Evolutionary conservation across 1,140 invertebrate genomes (phyloP), one percentile per base, ranked within the genome.

Genomic region (Brachystomella parvula): DNA sequence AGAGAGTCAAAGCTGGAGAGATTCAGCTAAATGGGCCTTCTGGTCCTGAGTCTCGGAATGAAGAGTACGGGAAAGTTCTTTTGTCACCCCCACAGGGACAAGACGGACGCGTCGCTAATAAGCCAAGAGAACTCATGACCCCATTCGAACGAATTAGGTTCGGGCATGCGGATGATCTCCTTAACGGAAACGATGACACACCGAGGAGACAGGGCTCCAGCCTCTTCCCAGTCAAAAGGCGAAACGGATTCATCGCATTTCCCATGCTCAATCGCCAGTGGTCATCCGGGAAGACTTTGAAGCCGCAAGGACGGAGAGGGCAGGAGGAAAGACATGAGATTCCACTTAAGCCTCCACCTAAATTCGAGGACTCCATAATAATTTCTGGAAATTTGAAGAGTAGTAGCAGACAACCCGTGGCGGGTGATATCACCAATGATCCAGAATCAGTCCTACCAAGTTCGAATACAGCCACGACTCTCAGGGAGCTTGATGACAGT

Each of bases 21-120:
- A 2, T 39, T 39, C 35, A 19, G 24, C 49, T 12, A 26, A 17
- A 6, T 6, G 15, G 24, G 24, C 3, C 49, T 53, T 12, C 12
- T 15, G 24, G 3, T 21, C 60, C 31, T 19, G 19, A 68, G 81
- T 83, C 64, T 81, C 82, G 82, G 1, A 65, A 75, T 31, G 65
- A 73, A 73, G 78, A 76, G 71, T 74, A 60, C 29, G 73, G 73
- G 24, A 69, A 66, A 21, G 31, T 74, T 1, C 28, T 74, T 9
- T 47, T 71, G 3, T 62, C 71, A 12, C 71, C 71, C 17, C 71
- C 73, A 0, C 3, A 26, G 0, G 73, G 73, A 33, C 58, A 58
- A 31, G 70, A 72, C 47, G 73, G 73, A 2, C 61, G 72, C 3
- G 53, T 69, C n/a, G 68, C 63, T 15, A 73, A 73, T 59, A 74